Percentiles rank a stretch among this genome's conserved stretches.
Evolutionary conservation across 2,797 vertebrate genomes (phyloP).

Genomic region (Phoxinus dragarum): DNA sequence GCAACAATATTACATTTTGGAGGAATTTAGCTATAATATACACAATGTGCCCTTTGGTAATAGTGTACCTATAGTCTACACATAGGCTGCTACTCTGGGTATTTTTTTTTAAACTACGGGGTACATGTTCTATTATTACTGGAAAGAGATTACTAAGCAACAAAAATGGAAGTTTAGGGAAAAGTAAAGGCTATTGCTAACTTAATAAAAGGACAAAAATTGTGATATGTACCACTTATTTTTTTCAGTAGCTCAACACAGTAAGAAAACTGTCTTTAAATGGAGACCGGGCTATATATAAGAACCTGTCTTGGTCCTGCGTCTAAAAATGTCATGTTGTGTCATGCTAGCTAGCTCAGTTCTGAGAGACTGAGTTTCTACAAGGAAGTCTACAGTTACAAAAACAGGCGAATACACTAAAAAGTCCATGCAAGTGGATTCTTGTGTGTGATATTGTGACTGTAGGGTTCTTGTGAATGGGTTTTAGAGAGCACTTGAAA

Average conservation of each 20-base stretch:
- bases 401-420: background rate
- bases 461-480: background rate
- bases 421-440: background rate
- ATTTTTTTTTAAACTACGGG: no score
- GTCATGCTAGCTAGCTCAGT: constrained; percentile 8
- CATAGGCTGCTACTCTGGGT: no score
- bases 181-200: background rate
- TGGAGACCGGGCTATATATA: background rate
- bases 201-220: background rate
- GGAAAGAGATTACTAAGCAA: no score
- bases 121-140: no score
- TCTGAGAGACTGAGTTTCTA: background rate
- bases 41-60: no score
- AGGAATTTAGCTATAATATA: no score
- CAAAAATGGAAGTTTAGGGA: background rate
- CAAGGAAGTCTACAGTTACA: background rate
- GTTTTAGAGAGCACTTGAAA: constrained; percentile 29
- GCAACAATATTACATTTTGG: no score
- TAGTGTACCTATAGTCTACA: background rate
- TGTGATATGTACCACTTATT: background rate
- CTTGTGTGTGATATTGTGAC: background rate
- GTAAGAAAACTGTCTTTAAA: background rate
- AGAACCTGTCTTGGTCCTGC: background rate
- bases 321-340: background rate
- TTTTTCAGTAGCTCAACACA: background rate